phyloP scores from a whole-genome alignment of 2,888 invertebrate genomes.

The Marasmarcha lunaedactyla region DNA sequence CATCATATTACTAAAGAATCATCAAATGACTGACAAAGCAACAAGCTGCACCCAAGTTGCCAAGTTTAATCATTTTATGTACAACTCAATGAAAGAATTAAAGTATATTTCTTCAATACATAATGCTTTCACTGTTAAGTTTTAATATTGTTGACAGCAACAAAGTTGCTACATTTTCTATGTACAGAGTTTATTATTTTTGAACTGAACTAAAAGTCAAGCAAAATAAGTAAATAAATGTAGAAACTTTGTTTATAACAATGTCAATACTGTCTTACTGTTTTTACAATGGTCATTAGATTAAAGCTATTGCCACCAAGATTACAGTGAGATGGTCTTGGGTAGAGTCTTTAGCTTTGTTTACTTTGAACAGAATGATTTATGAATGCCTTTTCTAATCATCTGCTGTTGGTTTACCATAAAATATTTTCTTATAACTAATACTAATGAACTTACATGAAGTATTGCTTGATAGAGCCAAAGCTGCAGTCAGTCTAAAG shows the following conservation, averaged over 20 bases:
- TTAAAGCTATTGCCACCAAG: slow-evolving; percentile 36
- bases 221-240: background rate
- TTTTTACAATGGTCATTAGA: slow-evolving; percentile 43
- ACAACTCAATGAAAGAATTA: slow-evolving; percentile 16
- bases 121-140: background rate
- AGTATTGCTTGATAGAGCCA: background rate
- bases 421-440: background rate
- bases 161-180: slow-evolving; percentile 26
- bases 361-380: slow-evolving; percentile 27
- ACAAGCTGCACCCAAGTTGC: slow-evolving; percentile 42
- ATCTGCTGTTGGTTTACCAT: slow-evolving; percentile 26
- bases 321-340: slow-evolving; percentile 45
- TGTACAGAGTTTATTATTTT: too few species aligned
- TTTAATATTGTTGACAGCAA: slow-evolving; percentile 17
- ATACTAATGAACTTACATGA: background rate
- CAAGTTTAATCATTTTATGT: slow-evolving; percentile 24
- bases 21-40: slow-evolving; percentile 35
- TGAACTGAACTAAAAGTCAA: too few species aligned
- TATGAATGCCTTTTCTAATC: slow-evolving; percentile 54
- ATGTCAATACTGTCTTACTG: slow-evolving; percentile 34
- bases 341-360: slow-evolving; percentile 32
- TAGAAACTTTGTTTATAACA: slow-evolving; percentile 22
- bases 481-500: too few species aligned
- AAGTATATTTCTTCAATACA: slow-evolving; percentile 10
- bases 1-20: slow-evolving; percentile 58